Conservation (phyloP, 2,888 invertebrate genomes). For the Drosophila paranaensis region DNA sequence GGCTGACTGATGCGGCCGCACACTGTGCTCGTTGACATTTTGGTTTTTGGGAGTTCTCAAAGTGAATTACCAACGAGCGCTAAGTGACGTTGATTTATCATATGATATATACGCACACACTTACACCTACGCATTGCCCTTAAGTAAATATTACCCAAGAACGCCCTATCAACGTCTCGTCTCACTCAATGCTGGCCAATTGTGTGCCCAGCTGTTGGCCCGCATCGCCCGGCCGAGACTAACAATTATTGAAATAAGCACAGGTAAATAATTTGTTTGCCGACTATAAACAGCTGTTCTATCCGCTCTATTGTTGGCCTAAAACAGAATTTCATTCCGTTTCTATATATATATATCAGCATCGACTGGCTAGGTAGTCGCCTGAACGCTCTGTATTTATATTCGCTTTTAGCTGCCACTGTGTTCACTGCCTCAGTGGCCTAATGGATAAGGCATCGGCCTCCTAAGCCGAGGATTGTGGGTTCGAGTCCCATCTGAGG, state of each 20-base stretch:
- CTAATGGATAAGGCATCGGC: constrained; percentile 73
- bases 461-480: constrained; percentile 73
- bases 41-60: constrained; percentile 41
- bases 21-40: constrained; percentile 60
- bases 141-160: constrained; percentile 35
- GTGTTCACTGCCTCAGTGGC: constrained; percentile 58
- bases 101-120: constrained; percentile 36
- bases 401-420: constrained; percentile 16
- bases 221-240: constrained; percentile 24
- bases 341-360: constrained; percentile 12
- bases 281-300: constrained; percentile 31
- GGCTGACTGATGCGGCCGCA: constrained; percentile 44
- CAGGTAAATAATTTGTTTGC: constrained; percentile 38
- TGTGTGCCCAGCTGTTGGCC: constrained; percentile 53
- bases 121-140: constrained; percentile 34
- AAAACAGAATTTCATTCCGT: constrained; percentile 29
- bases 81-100: constrained; percentile 77
- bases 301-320: constrained; percentile 20
- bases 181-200: constrained; percentile 19
- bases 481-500: constrained; percentile 72
- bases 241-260: constrained; percentile 45
- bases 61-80: constrained; percentile 69
- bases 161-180: constrained; percentile 4
- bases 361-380: background rate
- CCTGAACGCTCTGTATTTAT: background rate